Evolutionary conservation across 1,140 invertebrate genomes (phyloP).

Genomic region (Saccostrea echinata): DNA sequence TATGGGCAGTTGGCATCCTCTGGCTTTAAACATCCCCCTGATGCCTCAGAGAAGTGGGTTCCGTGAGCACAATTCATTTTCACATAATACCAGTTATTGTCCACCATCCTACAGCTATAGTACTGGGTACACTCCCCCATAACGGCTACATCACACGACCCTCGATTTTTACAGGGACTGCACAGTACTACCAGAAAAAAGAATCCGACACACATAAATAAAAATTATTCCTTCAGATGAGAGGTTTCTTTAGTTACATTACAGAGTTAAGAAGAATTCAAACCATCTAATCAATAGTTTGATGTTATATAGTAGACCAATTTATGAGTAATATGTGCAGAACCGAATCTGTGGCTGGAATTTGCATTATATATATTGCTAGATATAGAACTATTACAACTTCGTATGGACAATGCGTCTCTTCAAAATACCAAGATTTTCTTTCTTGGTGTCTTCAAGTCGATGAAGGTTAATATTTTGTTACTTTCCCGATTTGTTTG

Average conservation of each 20-base stretch:
- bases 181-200: neutral
- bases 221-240: neutral
- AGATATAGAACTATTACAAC: too few species aligned
- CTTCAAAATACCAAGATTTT: too few species aligned
- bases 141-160: constrained; percentile 7
- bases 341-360: too few species aligned
- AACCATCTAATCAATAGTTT: too few species aligned
- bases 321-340: too few species aligned
- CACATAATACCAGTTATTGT: neutral
- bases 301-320: too few species aligned
- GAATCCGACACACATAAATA: neutral
- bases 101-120: neutral
- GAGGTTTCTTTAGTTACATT: neutral
- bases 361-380: too few species aligned
- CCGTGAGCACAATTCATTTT: constrained; percentile 24
- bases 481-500: too few species aligned
- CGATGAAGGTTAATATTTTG: too few species aligned
- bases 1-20: neutral
- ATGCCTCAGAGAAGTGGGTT: neutral
- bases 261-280: too few species aligned
- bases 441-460: too few species aligned
- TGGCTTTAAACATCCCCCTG: constrained; percentile 4
- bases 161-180: neutral
- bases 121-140: neutral
- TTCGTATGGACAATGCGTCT: too few species aligned